A percentile compares a stretch with the other conserved stretches of the same genome.
These are phyloP conservation scores for Scyliorhinus canicula DNA, from an alignment of 2,797 vertebrate genomes.

Conservation along the genomic window DNA sequence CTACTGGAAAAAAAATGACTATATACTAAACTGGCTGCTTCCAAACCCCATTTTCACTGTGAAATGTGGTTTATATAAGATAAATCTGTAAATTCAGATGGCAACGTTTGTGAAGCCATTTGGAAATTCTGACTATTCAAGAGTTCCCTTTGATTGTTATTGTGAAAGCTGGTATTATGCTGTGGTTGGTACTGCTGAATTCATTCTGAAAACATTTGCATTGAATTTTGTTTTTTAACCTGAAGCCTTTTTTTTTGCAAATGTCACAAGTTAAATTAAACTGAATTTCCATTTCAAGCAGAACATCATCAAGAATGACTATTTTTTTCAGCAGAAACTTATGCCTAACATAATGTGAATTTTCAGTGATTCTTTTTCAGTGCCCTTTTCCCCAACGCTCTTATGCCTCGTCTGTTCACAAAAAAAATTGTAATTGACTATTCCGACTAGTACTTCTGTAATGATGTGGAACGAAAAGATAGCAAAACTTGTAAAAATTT, in stretches of 20 bases:
- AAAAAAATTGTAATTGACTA: constrained; percentile 15
- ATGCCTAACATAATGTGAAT: background rate
- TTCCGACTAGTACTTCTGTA: constrained; percentile 3
- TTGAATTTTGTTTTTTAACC: constrained; percentile 30
- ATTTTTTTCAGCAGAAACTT: background rate
- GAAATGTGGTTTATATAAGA: constrained; percentile 32
- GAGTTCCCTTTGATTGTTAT: constrained; percentile 9
- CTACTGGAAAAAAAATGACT: constrained; percentile 26
- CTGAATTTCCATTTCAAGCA: background rate
- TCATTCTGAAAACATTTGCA: constrained; percentile 40
- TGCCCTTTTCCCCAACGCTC: background rate
- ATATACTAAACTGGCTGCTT: background rate
- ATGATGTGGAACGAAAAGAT: constrained; percentile 19
- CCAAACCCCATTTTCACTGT: background rate
- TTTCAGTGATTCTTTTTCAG: background rate
- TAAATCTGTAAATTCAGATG: background rate
- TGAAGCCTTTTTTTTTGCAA: background rate
- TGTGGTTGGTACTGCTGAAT: constrained; percentile 15
- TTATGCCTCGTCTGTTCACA: too few species aligned
- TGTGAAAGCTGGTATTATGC: constrained; percentile 11
- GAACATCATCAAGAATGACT: background rate
- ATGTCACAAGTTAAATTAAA: constrained; percentile 27
- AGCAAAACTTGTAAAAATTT: constrained; percentile 26
- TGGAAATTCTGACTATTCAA: constrained; percentile 4
- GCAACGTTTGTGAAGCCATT: background rate